These are phyloP conservation scores for Vulpes vulpes DNA, from an alignment of 2,113 vertebrate species.

Conservation along the genomic window DNA sequence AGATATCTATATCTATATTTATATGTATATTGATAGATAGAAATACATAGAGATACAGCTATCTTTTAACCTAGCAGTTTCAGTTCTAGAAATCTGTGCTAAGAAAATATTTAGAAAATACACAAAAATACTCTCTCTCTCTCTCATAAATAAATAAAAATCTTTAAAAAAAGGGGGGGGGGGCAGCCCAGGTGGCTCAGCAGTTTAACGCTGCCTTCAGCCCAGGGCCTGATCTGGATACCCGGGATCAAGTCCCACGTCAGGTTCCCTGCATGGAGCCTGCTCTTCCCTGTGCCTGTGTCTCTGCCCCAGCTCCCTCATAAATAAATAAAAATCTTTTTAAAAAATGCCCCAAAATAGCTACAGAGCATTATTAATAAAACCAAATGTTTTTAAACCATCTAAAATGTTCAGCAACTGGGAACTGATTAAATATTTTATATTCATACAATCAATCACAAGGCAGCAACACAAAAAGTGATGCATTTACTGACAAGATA, in stretches of 20 bases:
- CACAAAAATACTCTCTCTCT: not conserved
- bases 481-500: not conserved
- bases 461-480: not conserved
- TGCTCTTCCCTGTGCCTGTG: too few relatives aligned
- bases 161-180: too few relatives aligned
- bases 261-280: too few relatives aligned
- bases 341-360: not conserved
- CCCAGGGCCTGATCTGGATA: too few relatives aligned
- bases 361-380: not conserved
- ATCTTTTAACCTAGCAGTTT: conserved; percentile 31
- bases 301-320: too few relatives aligned
- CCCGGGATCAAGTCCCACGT: too few relatives aligned
- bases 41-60: not conserved
- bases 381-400: not conserved
- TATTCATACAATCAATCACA: conserved; percentile 2
- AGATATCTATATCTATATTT: not conserved
- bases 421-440: conserved; percentile 24
- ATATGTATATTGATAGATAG: not conserved
- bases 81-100: not conserved
- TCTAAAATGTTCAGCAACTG: not conserved
- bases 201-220: too few relatives aligned
- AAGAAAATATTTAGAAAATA: conserved; percentile 20
- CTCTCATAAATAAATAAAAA: too few relatives aligned
- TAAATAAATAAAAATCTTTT: too few relatives aligned
- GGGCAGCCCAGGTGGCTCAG: too few relatives aligned